Evolutionary conservation across 2,888 invertebrate genomes (phyloP).

Genomic region (Apomyelois bistriatella): DNA sequence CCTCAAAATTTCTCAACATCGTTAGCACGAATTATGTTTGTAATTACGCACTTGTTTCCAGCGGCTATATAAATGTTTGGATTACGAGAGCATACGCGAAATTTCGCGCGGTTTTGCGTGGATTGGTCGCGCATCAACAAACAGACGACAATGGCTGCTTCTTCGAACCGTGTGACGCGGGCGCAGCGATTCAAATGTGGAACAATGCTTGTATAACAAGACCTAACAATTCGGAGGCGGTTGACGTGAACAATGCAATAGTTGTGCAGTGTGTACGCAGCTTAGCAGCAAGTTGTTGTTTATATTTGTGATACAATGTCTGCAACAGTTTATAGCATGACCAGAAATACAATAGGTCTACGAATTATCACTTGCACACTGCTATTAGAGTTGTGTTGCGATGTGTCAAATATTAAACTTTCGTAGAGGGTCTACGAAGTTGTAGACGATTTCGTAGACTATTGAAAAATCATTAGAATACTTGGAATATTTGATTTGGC

Average conservation of each 20-base stretch:
- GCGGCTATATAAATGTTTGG: slow-evolving; percentile 50
- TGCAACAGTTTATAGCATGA: slow-evolving; percentile 20
- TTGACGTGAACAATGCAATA: slow-evolving; percentile 67
- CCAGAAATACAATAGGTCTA: slow-evolving; percentile 8
- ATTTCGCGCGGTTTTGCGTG: slow-evolving; percentile 60
- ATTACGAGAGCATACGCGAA: slow-evolving; percentile 59
- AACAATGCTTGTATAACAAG: slow-evolving; percentile 76
- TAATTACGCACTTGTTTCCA: slow-evolving; percentile 31
- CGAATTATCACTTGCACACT: background rate
- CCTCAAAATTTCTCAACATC: too few relatives aligned
- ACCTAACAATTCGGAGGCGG: slow-evolving; percentile 61
- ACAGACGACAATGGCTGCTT: slow-evolving; percentile 73
- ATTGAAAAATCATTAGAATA: too few relatives aligned
- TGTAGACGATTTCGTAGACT: background rate
- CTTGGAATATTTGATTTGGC: background rate
- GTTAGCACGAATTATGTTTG: slow-evolving; percentile 21
- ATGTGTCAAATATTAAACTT: background rate
- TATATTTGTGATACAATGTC: slow-evolving; percentile 30
- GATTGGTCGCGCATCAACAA: slow-evolving; percentile 62
- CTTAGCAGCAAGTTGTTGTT: slow-evolving; percentile 48
- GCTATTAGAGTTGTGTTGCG: background rate
- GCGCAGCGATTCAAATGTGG: slow-evolving; percentile 60
- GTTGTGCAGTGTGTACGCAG: slow-evolving; percentile 49
- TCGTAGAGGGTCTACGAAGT: background rate
- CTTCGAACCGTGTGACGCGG: slow-evolving; percentile 66